Evolutionary conservation across 2,888 invertebrate species (phyloP).

Genomic region (Scaptomyza flava): DNA sequence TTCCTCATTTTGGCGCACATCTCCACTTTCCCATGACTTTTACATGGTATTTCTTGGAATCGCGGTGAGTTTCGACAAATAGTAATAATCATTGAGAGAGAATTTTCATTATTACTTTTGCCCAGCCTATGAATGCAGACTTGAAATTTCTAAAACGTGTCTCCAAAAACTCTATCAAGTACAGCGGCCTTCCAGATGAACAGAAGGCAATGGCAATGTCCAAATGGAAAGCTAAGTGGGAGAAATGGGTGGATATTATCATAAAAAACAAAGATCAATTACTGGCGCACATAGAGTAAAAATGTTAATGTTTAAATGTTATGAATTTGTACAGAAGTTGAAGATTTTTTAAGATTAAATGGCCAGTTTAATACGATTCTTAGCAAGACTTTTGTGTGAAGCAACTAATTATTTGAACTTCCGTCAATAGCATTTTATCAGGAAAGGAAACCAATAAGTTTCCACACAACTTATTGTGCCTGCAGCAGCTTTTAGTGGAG

Average conservation of each 20-base stretch:
- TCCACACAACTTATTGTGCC: slow-evolving; percentile 50
- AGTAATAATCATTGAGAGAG: background rate
- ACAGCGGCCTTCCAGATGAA: slow-evolving; percentile 86
- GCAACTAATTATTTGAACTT: slow-evolving; percentile 64
- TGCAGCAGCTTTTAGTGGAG: slow-evolving; percentile 8
- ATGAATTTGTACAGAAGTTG: too few relatives aligned
- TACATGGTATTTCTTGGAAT: slow-evolving; percentile 91
- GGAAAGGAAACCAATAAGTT: slow-evolving; percentile 57
- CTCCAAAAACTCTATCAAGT: slow-evolving; percentile 90
- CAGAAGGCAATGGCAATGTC: slow-evolving; percentile 85
- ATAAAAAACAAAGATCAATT: slow-evolving; percentile 24
- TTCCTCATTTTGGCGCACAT: slow-evolving; percentile 90
- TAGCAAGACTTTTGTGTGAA: slow-evolving; percentile 34
- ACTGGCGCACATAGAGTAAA: background rate
- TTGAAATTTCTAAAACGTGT: slow-evolving; percentile 89
- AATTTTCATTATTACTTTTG: background rate
- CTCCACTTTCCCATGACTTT: slow-evolving; percentile 90
- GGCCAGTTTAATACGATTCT: slow-evolving; percentile 28
- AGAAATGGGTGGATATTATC: slow-evolving; percentile 84
- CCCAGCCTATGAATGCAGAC: slow-evolving; percentile 86
- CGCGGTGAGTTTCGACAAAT: slow-evolving; percentile 80
- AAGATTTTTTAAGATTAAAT: slow-evolving; percentile 5
- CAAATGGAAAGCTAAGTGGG: slow-evolving; percentile 87
- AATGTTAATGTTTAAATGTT: background rate
- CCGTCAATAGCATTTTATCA: slow-evolving; percentile 59